Conservation (phyloP, 2,797 vertebrate species). For the Poeciliopsis turneri region DNA sequence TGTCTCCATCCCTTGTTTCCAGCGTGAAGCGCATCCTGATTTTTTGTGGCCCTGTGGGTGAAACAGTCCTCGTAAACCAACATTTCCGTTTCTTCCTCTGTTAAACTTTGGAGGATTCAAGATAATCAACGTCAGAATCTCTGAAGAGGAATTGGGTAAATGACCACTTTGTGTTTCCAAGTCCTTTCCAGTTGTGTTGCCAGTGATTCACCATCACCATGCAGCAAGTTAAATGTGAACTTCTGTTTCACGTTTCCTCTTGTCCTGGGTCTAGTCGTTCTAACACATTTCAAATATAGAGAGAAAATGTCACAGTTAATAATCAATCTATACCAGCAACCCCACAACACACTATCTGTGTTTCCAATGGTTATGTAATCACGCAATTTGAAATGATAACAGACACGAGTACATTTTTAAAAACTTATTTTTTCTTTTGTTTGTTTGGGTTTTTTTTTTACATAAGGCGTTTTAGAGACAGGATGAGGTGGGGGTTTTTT, state of each 20-base stretch:
- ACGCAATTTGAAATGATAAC: too few species aligned
- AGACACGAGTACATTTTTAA: too few species aligned
- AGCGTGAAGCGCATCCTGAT: background rate
- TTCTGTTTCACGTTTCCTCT: background rate
- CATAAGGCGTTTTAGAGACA: too few species aligned
- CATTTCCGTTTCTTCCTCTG: too few species aligned
- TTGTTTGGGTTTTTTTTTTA: too few species aligned
- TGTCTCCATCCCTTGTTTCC: background rate
- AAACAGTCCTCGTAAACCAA: background rate
- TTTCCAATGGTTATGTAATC: too few species aligned
- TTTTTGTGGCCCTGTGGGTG: background rate
- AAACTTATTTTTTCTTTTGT: too few species aligned
- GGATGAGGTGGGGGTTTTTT: too few species aligned
- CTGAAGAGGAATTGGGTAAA: background rate
- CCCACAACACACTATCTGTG: background rate
- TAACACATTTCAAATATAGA: background rate
- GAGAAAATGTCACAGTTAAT: background rate
- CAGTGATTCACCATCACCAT: background rate
- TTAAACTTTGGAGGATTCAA: background rate
- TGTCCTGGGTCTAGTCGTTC: background rate
- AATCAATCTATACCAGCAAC: background rate
- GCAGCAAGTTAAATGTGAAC: background rate
- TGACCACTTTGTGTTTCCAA: background rate
- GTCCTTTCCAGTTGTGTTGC: background rate
- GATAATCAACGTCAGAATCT: too few species aligned